A percentile compares a stretch with the other conserved stretches of the same genome.
Evolutionary conservation across 2,888 invertebrate species (phyloP).

Genomic region (Furcula furcula): DNA sequence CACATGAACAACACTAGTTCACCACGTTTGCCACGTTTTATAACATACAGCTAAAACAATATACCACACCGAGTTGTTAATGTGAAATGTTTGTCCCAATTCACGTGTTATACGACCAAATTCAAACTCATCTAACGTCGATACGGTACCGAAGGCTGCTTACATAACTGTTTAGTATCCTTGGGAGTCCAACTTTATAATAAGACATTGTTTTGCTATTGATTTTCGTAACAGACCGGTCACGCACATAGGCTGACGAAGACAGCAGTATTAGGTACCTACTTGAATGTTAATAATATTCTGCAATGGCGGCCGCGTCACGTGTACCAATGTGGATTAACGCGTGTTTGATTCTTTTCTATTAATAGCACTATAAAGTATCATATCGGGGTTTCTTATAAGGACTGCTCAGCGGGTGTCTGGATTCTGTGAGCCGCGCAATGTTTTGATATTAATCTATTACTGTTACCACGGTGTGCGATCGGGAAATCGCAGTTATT

Average conservation of each 20-base stretch:
- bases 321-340: slow-evolving; percentile 57
- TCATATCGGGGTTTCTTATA: slow-evolving; percentile 48
- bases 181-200: slow-evolving; percentile 43
- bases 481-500: too few relatives aligned
- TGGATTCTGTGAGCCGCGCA: slow-evolving; percentile 19
- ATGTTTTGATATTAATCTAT: too few relatives aligned
- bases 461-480: too few relatives aligned
- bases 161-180: slow-evolving; percentile 26
- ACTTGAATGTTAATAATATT: slow-evolving; percentile 37
- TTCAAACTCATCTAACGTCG: slow-evolving; percentile 12
- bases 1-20: too few relatives aligned
- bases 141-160: slow-evolving; percentile 11
- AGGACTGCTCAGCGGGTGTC: slow-evolving; percentile 61
- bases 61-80: slow-evolving; percentile 1
- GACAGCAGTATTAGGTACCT: slow-evolving; percentile 34
- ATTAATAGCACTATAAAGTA: slow-evolving; percentile 61
- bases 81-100: slow-evolving; percentile 2
- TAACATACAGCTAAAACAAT: too few relatives aligned
- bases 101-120: slow-evolving; percentile 9
- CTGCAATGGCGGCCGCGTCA: slow-evolving; percentile 50
- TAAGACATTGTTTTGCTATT: slow-evolving; percentile 48
- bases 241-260: slow-evolving; percentile 45
- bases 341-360: slow-evolving; percentile 65
- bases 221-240: slow-evolving; percentile 51
- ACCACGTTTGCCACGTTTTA: too few relatives aligned